phyloP scores from a whole-genome alignment of 2,113 vertebrate species.

The Crocuta crocuta region DNA sequence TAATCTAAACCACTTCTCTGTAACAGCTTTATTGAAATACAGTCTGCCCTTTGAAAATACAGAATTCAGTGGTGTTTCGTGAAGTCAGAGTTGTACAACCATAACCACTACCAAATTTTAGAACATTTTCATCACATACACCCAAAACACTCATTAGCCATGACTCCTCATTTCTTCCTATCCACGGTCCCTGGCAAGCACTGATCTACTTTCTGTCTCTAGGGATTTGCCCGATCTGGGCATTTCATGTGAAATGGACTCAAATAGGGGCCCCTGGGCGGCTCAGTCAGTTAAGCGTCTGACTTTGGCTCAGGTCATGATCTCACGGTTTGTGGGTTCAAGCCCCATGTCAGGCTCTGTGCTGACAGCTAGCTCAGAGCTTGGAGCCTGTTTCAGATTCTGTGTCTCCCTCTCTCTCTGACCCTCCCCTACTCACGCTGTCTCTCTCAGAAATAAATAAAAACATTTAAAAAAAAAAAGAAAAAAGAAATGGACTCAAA shows the following conservation, averaged over 20 bases:
- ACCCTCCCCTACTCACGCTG: too few species aligned
- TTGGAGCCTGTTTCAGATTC: too few species aligned
- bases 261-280: too few species aligned
- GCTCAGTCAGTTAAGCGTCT: too few species aligned
- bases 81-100: background rate
- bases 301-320: too few species aligned
- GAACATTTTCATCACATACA: background rate
- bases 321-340: too few species aligned
- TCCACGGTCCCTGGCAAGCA: background rate
- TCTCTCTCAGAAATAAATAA: too few species aligned
- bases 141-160: fast-evolving
- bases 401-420: too few species aligned
- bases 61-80: background rate
- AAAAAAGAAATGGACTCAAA: background rate
- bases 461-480: too few species aligned
- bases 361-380: too few species aligned
- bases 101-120: background rate
- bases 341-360: too few species aligned
- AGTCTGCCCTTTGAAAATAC: background rate
- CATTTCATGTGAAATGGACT: background rate
- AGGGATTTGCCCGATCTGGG: background rate
- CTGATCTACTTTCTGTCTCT: background rate
- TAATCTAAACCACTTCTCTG: background rate
- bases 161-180: background rate
- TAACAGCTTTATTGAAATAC: background rate